Base-by-base conservation (phyloP, 2,888 invertebrate species). In the Calliphora vomitoria region DNA sequence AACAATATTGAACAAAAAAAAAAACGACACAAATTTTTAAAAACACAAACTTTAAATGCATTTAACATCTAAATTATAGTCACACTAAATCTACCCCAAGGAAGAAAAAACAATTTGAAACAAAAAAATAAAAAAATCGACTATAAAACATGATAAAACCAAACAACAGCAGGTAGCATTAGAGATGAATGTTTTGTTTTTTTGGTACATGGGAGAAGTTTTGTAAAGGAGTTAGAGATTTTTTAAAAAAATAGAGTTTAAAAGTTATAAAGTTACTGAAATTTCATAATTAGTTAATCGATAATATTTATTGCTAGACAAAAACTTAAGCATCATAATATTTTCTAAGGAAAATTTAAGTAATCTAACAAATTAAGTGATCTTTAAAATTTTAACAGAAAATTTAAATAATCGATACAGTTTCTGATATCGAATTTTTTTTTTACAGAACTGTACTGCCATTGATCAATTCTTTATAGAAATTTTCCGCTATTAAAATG, bases 21-120 rank as follows among this genome's bases (percentile, higher is more conserved):
- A 74, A 20, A 60, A 62, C 31, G 18, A 58, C 44, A 72, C 58
- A 86, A 69, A 75, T 25, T 60, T 74, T 81, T 79, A 11, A 50
- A 60, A 66, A 76, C 68, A 60, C 60, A 75, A 85, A 68, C 66
- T 74, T 84, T 76, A 85, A 87, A 85, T 87, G 82, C 85, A 87
- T 87, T 87, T 85, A 87, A 87, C 85, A 87, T 87, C 87, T 87
- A 85, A 87, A 87, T 85, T 87, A 87, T 87, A 87, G 87, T 82
- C 87, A 82, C 85, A 87, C 84, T 82, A 85, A 81, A 62, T 58
- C 55, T 68, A 50, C 35, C 13, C 6, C 69, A 62, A 68, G 41
- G n/a, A 44, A 10, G 25, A 38, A 72, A 81, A 55, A 64, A 82
- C 3, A 50, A 55, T 20, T 25, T 10, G 69, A 81, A 60, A 41